These are phyloP conservation scores for Griposia aprilina DNA, from an alignment of 2,888 invertebrate genomes.

Conservation along the genomic window DNA sequence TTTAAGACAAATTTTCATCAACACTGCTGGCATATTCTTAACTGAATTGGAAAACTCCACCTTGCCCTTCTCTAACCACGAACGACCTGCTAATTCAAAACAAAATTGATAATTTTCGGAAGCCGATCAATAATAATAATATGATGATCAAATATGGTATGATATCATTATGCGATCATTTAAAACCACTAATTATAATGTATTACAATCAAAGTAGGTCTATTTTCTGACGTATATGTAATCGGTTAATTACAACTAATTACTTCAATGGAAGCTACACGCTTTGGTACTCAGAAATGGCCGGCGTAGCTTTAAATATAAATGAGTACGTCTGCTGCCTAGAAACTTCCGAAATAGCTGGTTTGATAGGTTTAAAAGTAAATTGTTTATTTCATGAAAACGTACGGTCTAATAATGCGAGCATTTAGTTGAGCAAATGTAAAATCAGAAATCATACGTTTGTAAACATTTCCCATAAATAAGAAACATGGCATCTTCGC, in stretches of 20 bases:
- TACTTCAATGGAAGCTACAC: constrained; percentile 49
- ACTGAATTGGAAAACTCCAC: background rate
- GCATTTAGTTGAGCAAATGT: background rate
- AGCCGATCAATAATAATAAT: background rate
- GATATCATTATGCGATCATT: background rate
- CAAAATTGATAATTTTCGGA: background rate
- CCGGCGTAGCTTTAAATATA: constrained; percentile 27
- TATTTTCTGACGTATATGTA: constrained; percentile 17
- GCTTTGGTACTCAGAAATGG: constrained; percentile 40
- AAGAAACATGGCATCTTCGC: background rate
- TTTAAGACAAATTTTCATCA: background rate
- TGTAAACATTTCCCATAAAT: background rate
- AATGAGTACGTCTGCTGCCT: constrained; percentile 16
- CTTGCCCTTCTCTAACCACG: too few species aligned
- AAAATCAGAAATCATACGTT: background rate
- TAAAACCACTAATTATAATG: background rate
- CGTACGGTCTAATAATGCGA: background rate
- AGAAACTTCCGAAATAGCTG: constrained; percentile 18
- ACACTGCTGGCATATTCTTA: background rate
- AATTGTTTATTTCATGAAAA: constrained; percentile 4
- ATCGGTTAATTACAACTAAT: constrained; percentile 48
- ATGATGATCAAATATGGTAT: background rate
- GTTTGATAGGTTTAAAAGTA: constrained; percentile 19
- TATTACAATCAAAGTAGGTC: background rate
- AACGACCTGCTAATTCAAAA: background rate